phyloP scores from a whole-genome alignment of 2,888 invertebrate genomes.

The Oxyscelio sp. region DNA sequence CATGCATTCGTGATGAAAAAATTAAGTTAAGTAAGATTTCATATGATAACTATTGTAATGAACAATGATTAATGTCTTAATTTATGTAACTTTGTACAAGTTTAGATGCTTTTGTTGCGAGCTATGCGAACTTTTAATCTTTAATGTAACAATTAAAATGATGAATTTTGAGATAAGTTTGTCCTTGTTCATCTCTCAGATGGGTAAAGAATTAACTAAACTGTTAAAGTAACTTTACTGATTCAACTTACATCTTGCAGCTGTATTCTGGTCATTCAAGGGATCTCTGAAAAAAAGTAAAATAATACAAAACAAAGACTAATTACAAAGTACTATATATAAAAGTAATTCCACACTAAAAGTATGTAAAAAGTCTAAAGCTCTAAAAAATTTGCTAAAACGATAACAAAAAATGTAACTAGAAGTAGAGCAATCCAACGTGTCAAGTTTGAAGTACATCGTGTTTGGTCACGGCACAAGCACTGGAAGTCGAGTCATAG shows the following conservation, averaged over 20 bases:
- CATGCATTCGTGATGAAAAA: constrained; percentile 70
- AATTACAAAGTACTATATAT: neutral
- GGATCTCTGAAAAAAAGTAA: constrained; percentile 73
- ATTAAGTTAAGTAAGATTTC: constrained; percentile 77
- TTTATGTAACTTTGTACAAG: constrained; percentile 41
- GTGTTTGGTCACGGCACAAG: constrained; percentile 85
- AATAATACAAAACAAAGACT: neutral
- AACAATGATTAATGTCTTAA: constrained; percentile 53
- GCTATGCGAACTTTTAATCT: constrained; percentile 70
- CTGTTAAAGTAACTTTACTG: constrained; percentile 73
- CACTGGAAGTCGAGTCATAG: constrained; percentile 87
- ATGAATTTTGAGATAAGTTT: constrained; percentile 81
- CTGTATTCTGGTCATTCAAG: constrained; percentile 84
- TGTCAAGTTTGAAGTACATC: constrained; percentile 85
- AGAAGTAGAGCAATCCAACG: constrained; percentile 81
- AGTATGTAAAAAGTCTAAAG: no score
- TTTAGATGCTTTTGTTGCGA: constrained; percentile 81
- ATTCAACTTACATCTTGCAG: constrained; percentile 83
- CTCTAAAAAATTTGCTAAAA: constrained; percentile 4
- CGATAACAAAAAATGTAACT: constrained; percentile 63
- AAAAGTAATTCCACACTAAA: constrained; percentile 15
- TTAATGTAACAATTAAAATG: constrained; percentile 50
- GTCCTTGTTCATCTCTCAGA: constrained; percentile 31
- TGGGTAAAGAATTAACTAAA: constrained; percentile 48
- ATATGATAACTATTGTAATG: constrained; percentile 16